phyloP scores from a whole-genome alignment of 2,797 vertebrate genomes.

The Gallinago solitaria region DNA sequence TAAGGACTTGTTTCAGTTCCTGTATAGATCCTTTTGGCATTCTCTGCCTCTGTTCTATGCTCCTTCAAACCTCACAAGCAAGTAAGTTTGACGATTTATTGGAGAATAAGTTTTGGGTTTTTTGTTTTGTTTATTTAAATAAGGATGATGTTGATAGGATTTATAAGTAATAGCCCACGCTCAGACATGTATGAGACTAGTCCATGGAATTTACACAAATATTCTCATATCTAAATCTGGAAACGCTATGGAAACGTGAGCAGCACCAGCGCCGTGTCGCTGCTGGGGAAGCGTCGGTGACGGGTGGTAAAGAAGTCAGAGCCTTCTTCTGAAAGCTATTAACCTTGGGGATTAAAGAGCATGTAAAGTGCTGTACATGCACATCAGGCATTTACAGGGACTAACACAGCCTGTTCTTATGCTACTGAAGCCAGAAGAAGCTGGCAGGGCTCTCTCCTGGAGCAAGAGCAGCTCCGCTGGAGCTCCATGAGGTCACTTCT shows the following conservation, averaged over 20 bases:
- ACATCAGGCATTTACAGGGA: neutral
- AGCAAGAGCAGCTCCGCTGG: neutral
- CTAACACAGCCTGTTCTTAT: fast-evolving
- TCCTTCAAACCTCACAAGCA: neutral
- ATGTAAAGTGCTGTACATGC: neutral
- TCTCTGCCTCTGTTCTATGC: neutral
- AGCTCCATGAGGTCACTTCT: neutral
- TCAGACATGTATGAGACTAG: fast-evolving
- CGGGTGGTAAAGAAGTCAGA: neutral
- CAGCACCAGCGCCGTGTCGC: neutral
- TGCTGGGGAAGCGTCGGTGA: neutral
- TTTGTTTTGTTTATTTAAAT: too few relatives aligned
- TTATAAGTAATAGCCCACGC: neutral
- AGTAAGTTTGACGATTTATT: neutral
- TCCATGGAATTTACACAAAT: too few relatives aligned
- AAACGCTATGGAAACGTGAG: neutral
- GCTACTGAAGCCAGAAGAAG: neutral
- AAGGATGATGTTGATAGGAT: neutral
- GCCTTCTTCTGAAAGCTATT: neutral
- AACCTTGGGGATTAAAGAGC: neutral
- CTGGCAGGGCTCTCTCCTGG: neutral
- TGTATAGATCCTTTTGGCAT: fast-evolving
- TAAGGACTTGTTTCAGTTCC: neutral
- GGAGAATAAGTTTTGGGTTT: neutral
- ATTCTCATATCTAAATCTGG: neutral